A percentile compares a stretch with the other conserved stretches of the same genome.
These are phyloP conservation scores for Eumaeus atala DNA, from an alignment of 1,140 invertebrate genomes.

Conservation along the genomic window DNA sequence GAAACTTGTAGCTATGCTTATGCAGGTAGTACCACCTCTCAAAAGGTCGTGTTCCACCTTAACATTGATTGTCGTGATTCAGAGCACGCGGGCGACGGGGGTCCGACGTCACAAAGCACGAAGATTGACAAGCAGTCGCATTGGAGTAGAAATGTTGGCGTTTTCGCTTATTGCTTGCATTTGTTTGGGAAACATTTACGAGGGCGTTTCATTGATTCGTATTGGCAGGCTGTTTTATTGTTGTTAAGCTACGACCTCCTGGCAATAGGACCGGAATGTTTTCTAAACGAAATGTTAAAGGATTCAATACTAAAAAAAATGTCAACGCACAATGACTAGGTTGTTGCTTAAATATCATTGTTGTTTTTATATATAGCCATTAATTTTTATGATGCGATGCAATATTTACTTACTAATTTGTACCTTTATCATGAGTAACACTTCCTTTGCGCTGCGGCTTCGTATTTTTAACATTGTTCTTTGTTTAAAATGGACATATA, in stretches of 20 bases:
- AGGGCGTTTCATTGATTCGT: background rate
- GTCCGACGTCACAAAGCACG: background rate
- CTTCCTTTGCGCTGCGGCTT: too few relatives aligned
- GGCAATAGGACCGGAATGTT: background rate
- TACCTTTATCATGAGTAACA: too few relatives aligned
- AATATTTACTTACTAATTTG: too few relatives aligned
- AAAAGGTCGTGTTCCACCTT: background rate
- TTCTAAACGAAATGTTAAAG: background rate
- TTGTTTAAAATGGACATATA: too few relatives aligned
- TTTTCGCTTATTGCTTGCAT: background rate
- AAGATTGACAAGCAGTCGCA: background rate
- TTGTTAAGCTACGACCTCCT: background rate
- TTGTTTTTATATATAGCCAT: too few relatives aligned
- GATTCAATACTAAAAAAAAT: too few relatives aligned
- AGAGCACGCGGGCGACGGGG: background rate
- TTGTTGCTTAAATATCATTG: too few relatives aligned
- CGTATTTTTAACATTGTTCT: too few relatives aligned
- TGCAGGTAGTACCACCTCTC: too few relatives aligned
- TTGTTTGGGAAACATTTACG: slow-evolving; percentile 2
- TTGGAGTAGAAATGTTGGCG: slow-evolving; percentile 5
- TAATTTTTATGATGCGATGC: too few relatives aligned
- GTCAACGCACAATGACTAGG: too few relatives aligned
- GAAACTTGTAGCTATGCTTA: too few relatives aligned
- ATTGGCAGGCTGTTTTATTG: slow-evolving; percentile 3
- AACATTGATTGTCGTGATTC: background rate